Evolutionary conservation across 2,797 vertebrate genomes (phyloP), one percentile per base, ranked within the genome.

Genomic region (Carapus acus): DNA sequence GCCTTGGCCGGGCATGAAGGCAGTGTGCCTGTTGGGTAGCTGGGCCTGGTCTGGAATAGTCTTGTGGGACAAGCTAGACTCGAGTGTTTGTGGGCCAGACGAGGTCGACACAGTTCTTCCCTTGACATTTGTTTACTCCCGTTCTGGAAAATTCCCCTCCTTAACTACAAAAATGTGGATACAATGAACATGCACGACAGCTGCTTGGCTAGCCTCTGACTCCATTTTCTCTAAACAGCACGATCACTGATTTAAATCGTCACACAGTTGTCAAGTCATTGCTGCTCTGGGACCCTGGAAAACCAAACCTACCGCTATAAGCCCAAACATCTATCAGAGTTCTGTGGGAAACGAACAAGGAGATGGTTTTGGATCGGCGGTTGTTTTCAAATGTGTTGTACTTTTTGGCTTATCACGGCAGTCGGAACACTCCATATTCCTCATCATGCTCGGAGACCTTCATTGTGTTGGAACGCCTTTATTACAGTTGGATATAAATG

Each of bases 1-100:
- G 56, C 58, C 62, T 70, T 78, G 74, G 74, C 79, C 60, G 24
- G 2, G 49, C 58, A 74, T 71, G 51, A 74, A 77, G 60, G 49
- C 37, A 27, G 24, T n/a, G 50, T 64, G 54, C 37, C 56, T 67
- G 71, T 71, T 56, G 71, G 61, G 58, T 61, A 52, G 47, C 52
- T 63, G 57, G 34, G 54, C 48, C 18, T 58, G 49, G 49, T 36
- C 16, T 6, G 12, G 43, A 15, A 22, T 54, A 37, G 31, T 47
- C 20, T 3, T 4, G 24, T 33, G 31, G 6, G 20, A 48, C 41
- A 12, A 16, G 29, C 27, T 40, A 20, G 21, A 34, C 29, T 49
- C 8, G 2, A 49, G 33, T 19, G 15, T 41, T 14, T 53, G 39
- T 40, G 4, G 2, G 12, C 17, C 27, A 29, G 21, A 47, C 14